Percentiles rank a stretch among this genome's conserved stretches.
These are phyloP conservation scores for Podarcis cretensis DNA, from an alignment of 2,113 vertebrate genomes.

Conservation along the genomic window DNA sequence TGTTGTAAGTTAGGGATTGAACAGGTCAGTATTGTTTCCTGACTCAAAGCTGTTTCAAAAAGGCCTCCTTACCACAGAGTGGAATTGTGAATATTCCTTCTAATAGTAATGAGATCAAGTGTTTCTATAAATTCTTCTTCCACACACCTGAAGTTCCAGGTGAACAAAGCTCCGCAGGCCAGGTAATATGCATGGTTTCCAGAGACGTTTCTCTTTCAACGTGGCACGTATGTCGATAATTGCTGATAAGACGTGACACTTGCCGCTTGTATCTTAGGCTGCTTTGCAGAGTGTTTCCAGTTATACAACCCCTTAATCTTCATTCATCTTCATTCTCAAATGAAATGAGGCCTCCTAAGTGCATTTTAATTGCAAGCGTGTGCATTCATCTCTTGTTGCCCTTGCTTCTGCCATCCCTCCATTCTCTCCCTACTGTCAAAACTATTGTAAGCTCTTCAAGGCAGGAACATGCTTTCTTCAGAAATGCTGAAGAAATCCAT, in stretches of 20 bases:
- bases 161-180: background rate
- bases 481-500: background rate
- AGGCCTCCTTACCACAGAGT: background rate
- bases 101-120: background rate
- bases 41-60: background rate
- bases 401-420: background rate
- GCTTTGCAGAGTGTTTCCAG: background rate
- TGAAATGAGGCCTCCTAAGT: background rate
- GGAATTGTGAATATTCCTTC: background rate
- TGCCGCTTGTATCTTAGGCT: background rate
- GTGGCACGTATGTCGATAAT: background rate
- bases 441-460: background rate
- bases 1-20: background rate
- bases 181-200: background rate
- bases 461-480: background rate
- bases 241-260: background rate
- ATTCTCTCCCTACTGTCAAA: background rate
- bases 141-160: background rate
- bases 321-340: background rate
- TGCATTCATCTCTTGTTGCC: no score
- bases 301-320: background rate
- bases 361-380: background rate
- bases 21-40: background rate
- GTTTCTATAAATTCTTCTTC: background rate
- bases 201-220: background rate